Evolutionary conservation across 1,140 invertebrate genomes (phyloP).

Genomic region (Plodia interpunctella): DNA sequence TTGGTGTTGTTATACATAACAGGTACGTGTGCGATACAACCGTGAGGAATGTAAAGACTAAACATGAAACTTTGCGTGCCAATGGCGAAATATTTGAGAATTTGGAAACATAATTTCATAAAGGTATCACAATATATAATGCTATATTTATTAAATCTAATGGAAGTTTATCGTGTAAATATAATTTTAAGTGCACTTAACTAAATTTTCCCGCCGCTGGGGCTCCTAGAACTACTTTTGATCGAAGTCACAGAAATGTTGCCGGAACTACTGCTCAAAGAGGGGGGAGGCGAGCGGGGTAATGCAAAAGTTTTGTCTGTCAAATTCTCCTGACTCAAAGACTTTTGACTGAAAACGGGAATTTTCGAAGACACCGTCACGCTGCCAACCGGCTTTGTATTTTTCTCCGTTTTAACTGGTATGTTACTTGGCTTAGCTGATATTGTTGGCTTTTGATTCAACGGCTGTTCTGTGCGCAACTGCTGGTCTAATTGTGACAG

Average conservation of each 20-base stretch:
- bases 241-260: slow-evolving; percentile 75
- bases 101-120: neutral
- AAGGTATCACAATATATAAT: slow-evolving; percentile 2
- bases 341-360: slow-evolving; percentile 70
- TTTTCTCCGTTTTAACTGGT: slow-evolving; percentile 64
- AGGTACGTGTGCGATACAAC: neutral
- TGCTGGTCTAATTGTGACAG: slow-evolving; percentile 71
- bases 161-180: slow-evolving; percentile 9
- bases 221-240: slow-evolving; percentile 72
- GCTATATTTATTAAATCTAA: neutral
- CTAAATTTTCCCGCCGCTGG: slow-evolving; percentile 62
- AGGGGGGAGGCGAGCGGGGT: slow-evolving; percentile 56
- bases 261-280: slow-evolving; percentile 58
- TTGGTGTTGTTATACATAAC: no score
- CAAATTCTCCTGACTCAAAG: slow-evolving; percentile 72
- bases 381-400: slow-evolving; percentile 34
- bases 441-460: slow-evolving; percentile 52
- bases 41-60: neutral
- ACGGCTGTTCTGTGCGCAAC: slow-evolving; percentile 43
- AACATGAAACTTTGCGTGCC: neutral
- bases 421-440: slow-evolving; percentile 72
- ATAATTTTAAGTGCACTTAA: slow-evolving; percentile 10
- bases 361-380: slow-evolving; percentile 70
- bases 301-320: slow-evolving; percentile 61
- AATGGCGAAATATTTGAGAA: slow-evolving; percentile 6